Evolutionary conservation across 2,797 vertebrate species (phyloP), one percentile per base, ranked within the genome.

Genomic region (Centropyge bicolor): DNA sequence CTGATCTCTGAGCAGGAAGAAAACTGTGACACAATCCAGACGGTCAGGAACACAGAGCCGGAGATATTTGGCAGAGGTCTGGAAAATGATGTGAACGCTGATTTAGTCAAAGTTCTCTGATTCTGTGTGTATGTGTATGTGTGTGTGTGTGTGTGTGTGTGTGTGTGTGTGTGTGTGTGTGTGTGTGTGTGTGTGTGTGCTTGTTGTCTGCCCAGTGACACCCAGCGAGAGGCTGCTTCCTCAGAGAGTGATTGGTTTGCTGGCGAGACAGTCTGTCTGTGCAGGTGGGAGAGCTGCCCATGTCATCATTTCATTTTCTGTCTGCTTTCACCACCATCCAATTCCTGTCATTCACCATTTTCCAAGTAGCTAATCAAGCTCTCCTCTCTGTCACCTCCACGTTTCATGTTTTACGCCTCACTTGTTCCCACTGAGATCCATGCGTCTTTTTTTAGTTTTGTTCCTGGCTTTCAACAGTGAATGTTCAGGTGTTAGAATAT

Each of bases 121-220:
- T 70, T 78, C 20, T 64, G 19, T 31, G 27, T 76, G 81, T 64
- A 75, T 71, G 76, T 64, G 70, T 46, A n/a, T 68, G 55, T 78
- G 68, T 51, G 48, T 52, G 22, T 62, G 12, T 31, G 46, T 31
- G 48, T 51, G 38, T 62, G 35, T 49, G 57, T 52, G 43, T 31
- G 74, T 24, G 38, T 55, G 52, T 56, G 67, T 65, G 76, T 17
- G 52, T 64, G 70, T 57, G 65, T 55, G 66, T 65, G 76, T 13
- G 51, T 57, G 67, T 56, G 62, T 70, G 84, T 67, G 67, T 76
- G 81, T 64, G 77, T 71, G 76, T 64, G 70, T 46, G 65, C 54
- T 54, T 89, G 82, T 81, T 87, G 86, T 92, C 90, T 91, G 88
- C 90, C 89, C 76, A 83, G 92, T 90, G 92, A 92, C 86, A 92